Percentiles rank a stretch among this genome's conserved stretches.
Conservation (phyloP, 2,113 vertebrate genomes). For the Clarias batrachus region DNA sequence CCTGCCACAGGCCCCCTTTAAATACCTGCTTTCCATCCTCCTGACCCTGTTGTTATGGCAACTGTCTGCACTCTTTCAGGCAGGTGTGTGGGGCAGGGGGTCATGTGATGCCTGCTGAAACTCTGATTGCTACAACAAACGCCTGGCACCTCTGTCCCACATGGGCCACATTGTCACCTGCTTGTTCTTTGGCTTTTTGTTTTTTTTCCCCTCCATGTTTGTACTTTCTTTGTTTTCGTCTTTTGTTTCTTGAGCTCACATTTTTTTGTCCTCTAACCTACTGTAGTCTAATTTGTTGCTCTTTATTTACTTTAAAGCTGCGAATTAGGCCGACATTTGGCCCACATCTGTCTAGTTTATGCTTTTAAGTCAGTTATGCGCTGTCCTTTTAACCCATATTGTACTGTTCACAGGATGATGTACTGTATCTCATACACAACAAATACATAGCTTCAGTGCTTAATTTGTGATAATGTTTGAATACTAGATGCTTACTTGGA, state of each 20-base stretch:
- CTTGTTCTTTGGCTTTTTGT: neutral
- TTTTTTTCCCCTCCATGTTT: constrained; percentile 1
- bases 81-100: constrained; percentile 78
- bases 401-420: neutral
- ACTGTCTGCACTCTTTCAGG: constrained; percentile 72
- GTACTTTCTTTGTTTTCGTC: constrained; percentile 26
- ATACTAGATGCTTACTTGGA: neutral
- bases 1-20: constrained; percentile 64
- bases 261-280: neutral
- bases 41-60: constrained; percentile 80
- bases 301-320: neutral
- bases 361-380: neutral
- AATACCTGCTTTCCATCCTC: constrained; percentile 66
- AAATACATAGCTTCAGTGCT: neutral
- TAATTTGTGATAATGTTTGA: neutral
- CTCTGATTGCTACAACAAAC: constrained; percentile 70
- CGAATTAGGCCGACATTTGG: neutral
- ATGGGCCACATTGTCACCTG: constrained; percentile 54
- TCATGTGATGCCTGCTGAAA: constrained; percentile 73
- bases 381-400: neutral
- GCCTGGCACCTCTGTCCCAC: constrained; percentile 62
- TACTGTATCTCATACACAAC: neutral
- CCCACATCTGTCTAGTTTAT: neutral
- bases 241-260: constrained; percentile 4
- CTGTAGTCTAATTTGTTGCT: neutral